Evolutionary conservation across 1,140 invertebrate genomes (phyloP), one percentile per base, ranked within the genome.

Genomic region (Hycleus phaleratus): DNA sequence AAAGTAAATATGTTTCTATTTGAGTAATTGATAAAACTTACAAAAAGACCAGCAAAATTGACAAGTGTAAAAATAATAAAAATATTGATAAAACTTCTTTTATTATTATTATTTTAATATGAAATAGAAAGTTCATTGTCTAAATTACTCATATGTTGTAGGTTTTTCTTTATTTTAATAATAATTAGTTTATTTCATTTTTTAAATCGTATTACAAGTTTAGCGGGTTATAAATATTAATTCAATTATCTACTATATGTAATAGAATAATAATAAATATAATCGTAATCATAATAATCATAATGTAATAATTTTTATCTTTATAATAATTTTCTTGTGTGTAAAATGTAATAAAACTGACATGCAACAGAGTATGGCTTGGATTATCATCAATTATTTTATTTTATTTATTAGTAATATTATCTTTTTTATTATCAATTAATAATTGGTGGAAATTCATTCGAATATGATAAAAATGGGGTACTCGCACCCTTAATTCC

Each of bases 291-390:
- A 32, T 32, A 32, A 71, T 67, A 68, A 68, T 68, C 69, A 66
- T 69, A 18, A 66, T 67, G 63, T 68, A 68, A 68, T 71, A 68
- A 68, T 68, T 67, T 60, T 64, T 32, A 62, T 32, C 68, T 69
- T 64, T 70, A 65, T 63, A 60, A 68, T 66, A 68, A 66, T 70
- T 66, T 32, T 32, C 7, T 32, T 32, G 32, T 32, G 65, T 70
- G 68, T 71, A 71, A 71, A 71, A 71, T 71, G 67, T 71, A 71
- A 70, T 71, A 69, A 71, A 70, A 68, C 62, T 67, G 65, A 67
- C 67, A 70, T 69, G 70, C 68, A 71, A 71, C 70, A 68, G 65
- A 70, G 68, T 70, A 70, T 70, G 68, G 65, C 67, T 68, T 66
- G 56, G 64, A 66, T 66, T 66, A 66, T 63, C 56, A 58, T 65